These are phyloP conservation scores for Anguilla obscura DNA, from an alignment of 2,797 vertebrate species.

Conservation along the genomic window DNA sequence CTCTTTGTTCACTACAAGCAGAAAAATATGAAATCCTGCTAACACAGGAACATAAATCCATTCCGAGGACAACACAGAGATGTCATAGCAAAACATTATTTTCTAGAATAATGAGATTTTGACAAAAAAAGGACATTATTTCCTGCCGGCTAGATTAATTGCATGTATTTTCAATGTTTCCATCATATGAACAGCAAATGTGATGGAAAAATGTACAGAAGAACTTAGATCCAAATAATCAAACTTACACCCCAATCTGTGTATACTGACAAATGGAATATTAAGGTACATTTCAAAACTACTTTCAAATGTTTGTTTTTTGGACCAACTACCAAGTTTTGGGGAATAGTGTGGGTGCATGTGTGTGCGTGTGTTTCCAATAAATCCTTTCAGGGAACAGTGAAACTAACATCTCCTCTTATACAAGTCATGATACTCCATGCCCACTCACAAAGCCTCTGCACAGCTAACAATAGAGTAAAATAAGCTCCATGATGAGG, in stretches of 20 bases:
- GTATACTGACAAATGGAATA: constrained; percentile 22
- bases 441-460: constrained; percentile 77
- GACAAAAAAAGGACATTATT: background rate
- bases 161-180: background rate
- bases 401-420: constrained; percentile 70
- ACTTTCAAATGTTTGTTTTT: too few species aligned
- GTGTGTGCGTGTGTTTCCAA: constrained; percentile 39
- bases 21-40: background rate
- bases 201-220: background rate
- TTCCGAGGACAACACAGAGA: background rate
- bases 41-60: background rate
- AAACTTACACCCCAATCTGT: background rate
- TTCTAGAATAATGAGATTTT: background rate
- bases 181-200: background rate
- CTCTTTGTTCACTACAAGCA: background rate
- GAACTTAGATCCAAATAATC: background rate
- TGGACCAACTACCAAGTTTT: too few species aligned
- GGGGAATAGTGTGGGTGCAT: background rate
- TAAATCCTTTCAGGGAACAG: constrained; percentile 68
- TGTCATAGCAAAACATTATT: background rate
- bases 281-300: constrained; percentile 30
- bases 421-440: constrained; percentile 74
- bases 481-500: constrained; percentile 60
- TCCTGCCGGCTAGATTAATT: background rate
- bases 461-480: constrained; percentile 77